Conservation (phyloP, 2,797 vertebrate species). For the Acridotheres tristis region DNA sequence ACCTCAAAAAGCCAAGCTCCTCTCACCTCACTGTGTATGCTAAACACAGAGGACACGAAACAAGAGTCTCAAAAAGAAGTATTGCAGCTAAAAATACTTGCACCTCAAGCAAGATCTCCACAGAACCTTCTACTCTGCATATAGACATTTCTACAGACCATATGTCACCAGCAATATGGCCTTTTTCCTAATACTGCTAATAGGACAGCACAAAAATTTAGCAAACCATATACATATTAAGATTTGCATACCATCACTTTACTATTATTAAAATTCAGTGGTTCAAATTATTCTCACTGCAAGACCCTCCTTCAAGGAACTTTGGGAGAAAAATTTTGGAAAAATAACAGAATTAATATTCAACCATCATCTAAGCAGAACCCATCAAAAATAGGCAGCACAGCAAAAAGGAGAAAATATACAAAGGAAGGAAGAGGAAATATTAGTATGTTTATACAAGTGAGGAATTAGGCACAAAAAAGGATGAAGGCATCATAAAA, state of each 20-base stretch:
- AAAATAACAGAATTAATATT: neutral
- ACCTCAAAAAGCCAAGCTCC: neutral
- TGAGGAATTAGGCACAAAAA: neutral
- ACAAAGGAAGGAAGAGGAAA: neutral
- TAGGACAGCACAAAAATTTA: neutral
- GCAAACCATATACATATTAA: neutral
- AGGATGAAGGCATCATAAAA: neutral
- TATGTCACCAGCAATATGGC: neutral
- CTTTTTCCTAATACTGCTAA: neutral
- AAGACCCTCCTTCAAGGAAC: neutral
- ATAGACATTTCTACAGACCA: neutral
- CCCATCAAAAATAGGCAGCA: neutral
- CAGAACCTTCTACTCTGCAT: neutral
- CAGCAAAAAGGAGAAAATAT: neutral
- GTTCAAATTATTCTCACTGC: neutral
- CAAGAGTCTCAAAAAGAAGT: neutral
- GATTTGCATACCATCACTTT: neutral
- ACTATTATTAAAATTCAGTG: neutral
- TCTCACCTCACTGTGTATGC: neutral
- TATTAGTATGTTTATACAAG: neutral
- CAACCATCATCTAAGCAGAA: neutral
- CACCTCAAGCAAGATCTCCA: neutral
- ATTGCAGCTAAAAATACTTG: neutral
- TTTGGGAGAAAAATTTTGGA: neutral
- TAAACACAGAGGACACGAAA: neutral